A percentile compares a stretch with the other conserved stretches of the same genome.
Conservation (phyloP, 2,797 vertebrate species). For the Sphenodon punctatus region DNA sequence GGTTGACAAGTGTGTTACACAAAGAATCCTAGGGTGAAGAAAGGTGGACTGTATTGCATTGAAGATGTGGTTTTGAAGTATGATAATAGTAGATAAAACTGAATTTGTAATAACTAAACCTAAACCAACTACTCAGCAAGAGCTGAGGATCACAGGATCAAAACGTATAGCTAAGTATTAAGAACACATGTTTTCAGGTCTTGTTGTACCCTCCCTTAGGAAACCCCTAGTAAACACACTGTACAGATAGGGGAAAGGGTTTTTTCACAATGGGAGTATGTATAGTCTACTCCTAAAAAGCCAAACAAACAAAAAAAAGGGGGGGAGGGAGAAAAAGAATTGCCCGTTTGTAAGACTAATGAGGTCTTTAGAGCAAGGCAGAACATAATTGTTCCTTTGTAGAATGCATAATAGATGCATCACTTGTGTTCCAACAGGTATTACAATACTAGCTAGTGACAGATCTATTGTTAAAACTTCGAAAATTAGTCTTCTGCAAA, state of each 20-base stretch:
- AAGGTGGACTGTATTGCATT: slow-evolving; percentile 45
- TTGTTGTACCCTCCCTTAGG: not conserved
- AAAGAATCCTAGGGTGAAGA: slow-evolving; percentile 8
- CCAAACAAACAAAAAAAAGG: no score
- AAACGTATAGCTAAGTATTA: slow-evolving; percentile 20
- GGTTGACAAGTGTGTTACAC: not conserved
- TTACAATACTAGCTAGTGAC: slow-evolving; percentile 65
- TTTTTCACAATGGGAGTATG: not conserved
- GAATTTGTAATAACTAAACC: slow-evolving; percentile 41
- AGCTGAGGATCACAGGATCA: slow-evolving; percentile 3
- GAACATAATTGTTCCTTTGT: slow-evolving; percentile 50
- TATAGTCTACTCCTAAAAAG: slow-evolving; percentile 22
- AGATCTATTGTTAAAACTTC: slow-evolving; percentile 74
- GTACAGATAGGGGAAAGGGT: not conserved
- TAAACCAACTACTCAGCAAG: not conserved
- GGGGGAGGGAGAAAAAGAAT: no score
- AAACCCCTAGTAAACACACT: slow-evolving; percentile 8
- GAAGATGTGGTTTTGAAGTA: slow-evolving; percentile 36
- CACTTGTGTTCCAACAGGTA: slow-evolving; percentile 48
- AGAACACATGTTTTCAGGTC: not conserved
- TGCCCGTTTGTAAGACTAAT: not conserved
- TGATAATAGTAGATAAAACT: slow-evolving; percentile 51
- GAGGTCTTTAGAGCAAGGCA: slow-evolving; percentile 62
- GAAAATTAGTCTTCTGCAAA: slow-evolving; percentile 61
- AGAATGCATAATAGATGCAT: slow-evolving; percentile 29